Evolutionary conservation across 2,888 invertebrate species (phyloP).

Genomic region (Horisme vitalbata): DNA sequence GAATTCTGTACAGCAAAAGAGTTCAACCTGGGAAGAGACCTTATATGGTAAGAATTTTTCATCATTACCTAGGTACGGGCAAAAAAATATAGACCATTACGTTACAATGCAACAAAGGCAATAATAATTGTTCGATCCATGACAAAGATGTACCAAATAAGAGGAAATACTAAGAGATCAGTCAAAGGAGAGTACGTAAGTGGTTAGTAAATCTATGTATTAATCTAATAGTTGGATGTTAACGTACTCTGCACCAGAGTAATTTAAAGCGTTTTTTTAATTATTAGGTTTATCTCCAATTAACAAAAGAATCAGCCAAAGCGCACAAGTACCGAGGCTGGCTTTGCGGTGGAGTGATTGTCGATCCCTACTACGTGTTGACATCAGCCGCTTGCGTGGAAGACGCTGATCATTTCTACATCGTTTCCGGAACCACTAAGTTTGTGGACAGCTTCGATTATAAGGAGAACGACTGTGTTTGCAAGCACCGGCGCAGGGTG

Average conservation of each 20-base stretch:
- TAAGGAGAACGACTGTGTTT: constrained; percentile 64
- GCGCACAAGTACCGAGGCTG: constrained; percentile 74
- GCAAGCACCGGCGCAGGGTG: constrained; percentile 66
- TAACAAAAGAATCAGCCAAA: constrained; percentile 73
- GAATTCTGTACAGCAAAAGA: constrained; percentile 66
- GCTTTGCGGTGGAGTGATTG: constrained; percentile 74
- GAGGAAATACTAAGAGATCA: no score
- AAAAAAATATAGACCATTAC: no score
- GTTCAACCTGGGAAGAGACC: constrained; percentile 59
- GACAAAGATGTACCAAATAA: no score
- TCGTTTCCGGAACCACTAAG: constrained; percentile 69
- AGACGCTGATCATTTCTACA: constrained; percentile 73
- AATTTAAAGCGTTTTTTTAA: background rate
- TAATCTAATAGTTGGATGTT: no score
- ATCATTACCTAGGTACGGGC: no score
- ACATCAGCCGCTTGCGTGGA: constrained; percentile 77
- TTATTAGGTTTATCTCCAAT: constrained; percentile 66
- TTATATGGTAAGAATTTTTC: constrained; percentile 62
- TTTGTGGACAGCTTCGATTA: constrained; percentile 72
- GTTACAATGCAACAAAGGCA: no score
- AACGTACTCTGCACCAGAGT: no score
- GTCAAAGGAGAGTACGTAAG: no score
- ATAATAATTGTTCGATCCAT: no score
- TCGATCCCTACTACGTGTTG: constrained; percentile 62
- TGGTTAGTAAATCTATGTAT: no score